phyloP scores from a whole-genome alignment of 2,113 vertebrate genomes.

The Taurulus bubalis region DNA sequence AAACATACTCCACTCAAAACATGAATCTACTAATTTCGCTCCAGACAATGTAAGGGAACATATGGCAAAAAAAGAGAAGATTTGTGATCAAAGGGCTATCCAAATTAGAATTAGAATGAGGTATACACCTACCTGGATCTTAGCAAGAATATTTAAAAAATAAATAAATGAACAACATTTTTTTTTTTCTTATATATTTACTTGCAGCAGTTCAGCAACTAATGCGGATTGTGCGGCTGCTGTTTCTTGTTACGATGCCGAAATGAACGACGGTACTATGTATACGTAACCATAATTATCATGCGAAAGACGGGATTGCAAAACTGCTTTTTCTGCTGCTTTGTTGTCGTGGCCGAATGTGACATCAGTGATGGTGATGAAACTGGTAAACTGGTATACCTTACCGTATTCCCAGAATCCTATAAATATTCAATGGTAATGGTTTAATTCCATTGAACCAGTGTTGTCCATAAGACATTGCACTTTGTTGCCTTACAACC shows the following conservation, averaged over 20 bases:
- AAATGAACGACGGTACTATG: background rate
- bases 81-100: background rate
- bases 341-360: background rate
- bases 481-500: background rate
- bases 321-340: no score
- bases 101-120: no score
- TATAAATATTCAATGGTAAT: background rate
- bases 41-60: background rate
- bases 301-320: background rate
- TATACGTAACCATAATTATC: background rate
- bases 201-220: background rate
- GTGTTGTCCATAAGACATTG: background rate
- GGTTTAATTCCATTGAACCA: background rate
- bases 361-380: no score
- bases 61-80: background rate
- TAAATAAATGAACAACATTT: background rate
- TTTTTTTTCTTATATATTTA: background rate
- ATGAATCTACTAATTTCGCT: background rate
- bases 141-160: background rate
- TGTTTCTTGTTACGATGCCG: background rate
- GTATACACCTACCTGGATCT: no score
- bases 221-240: background rate
- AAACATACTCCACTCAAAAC: no score
- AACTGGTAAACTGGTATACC: no score
- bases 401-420: background rate